Evolutionary conservation across 2,888 invertebrate genomes (phyloP), one percentile per base, ranked within the genome.

Genomic region (Pammene fasciana): DNA sequence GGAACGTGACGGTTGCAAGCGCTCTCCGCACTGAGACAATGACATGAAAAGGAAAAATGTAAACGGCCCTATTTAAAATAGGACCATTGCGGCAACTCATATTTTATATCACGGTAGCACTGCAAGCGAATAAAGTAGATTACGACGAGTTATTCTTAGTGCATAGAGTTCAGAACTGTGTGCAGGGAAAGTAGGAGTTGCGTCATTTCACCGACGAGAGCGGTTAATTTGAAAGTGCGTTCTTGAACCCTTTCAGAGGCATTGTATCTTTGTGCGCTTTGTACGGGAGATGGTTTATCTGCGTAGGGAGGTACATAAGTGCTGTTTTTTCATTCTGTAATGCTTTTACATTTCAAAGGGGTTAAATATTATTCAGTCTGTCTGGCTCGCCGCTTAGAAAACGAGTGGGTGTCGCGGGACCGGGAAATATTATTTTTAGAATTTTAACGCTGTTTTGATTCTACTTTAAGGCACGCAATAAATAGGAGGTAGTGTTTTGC

Each of bases 231-330:
- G 92, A 92, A 92, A 92, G 91, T 92, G 90, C 91, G 92, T 91
- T 92, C 91, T 92, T 92, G 92, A 92, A 92, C 92, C 92, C 92
- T 92, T 92, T 92, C 92, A 91, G 91, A 91, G 90, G 92, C 88
- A 92, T 92, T 92, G 92, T 92, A 92, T 92, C 92, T 91, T 92
- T 92, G 92, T 92, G 86, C 88, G 88, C 92, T 92, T 92, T 92
- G 92, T 92, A 90, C 90, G 81, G 78, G 90, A 91, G 92, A 92
- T 92, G 90, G 90, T 92, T 92, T 92, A 92, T 92, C 92, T 87
- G 85, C 87, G 86, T 90, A 90, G 90, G 89, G 86, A 88, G 90
- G 92, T 92, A 92, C 90, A 92, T 92, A 89, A 92, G 92, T 92
- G 90, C 90, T 92, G 92, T 92, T 92, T 92, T 92, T 92, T 92